These are phyloP conservation scores for Diaperis boleti DNA, from an alignment of 2,888 invertebrate genomes.

Conservation along the genomic window DNA sequence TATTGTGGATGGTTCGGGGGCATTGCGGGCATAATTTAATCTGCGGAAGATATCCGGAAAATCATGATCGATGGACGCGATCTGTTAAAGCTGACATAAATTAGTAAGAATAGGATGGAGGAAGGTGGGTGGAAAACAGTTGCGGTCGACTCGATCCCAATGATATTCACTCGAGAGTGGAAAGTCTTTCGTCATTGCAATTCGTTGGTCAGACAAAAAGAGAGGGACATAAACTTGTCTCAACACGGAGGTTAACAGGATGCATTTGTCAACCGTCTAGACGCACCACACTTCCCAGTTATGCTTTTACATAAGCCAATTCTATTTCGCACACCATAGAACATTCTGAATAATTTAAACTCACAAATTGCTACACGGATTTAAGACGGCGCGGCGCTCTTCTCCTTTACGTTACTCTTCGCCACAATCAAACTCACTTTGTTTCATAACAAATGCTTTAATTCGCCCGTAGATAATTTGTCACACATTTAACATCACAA, in stretches of 20 bases:
- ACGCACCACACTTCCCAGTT: conserved; percentile 40
- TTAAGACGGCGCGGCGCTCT: conserved; percentile 47
- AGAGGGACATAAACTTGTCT: conserved; percentile 56
- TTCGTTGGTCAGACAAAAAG: conserved; percentile 27
- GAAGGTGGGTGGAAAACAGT: conserved; percentile 48
- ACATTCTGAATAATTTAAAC: conserved; percentile 51
- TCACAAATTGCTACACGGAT: conserved; percentile 49
- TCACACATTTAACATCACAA: conserved; percentile 8
- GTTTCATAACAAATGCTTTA: conserved; percentile 32
- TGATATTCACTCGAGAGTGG: conserved; percentile 48
- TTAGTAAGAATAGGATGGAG: conserved; percentile 52
- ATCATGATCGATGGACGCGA: conserved; percentile 39
- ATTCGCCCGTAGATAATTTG: conserved; percentile 17
- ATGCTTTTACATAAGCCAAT: conserved; percentile 50
- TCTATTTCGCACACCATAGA: conserved; percentile 54
- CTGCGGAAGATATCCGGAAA: conserved; percentile 34
- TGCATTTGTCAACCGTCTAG: conserved; percentile 60
- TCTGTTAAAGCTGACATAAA: conserved; percentile 46
- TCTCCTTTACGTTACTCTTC: conserved; percentile 47
- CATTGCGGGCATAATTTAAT: conserved; percentile 35
- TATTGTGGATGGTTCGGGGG: conserved; percentile 29
- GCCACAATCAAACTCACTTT: conserved; percentile 46
- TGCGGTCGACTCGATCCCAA: conserved; percentile 50
- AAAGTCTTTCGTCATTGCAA: too few relatives aligned
- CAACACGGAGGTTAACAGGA: conserved; percentile 57